Evolutionary conservation across 2,888 invertebrate genomes (phyloP), one percentile per base, ranked within the genome.

Genomic region (Melanchra persicariae): DNA sequence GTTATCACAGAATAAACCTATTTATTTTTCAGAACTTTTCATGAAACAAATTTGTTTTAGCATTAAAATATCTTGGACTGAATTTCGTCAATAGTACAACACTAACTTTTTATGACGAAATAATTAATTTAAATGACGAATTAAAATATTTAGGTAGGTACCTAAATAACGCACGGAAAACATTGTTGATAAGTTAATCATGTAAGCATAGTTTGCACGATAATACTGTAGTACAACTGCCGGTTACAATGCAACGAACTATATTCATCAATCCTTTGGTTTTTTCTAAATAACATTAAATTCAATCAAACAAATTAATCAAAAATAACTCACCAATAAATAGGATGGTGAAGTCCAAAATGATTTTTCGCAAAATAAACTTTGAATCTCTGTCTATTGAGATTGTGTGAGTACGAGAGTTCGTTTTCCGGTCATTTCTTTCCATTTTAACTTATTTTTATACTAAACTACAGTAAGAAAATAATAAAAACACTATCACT

Each of bases 311-410:
- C 6, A 49, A 64, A 67, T 34, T 55, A 64, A 55, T 69, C 49
- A 57, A 51, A 72, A 70, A 30, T 58, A 82, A 97, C 97, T 97
- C 94, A 98, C 98, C 97, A 90, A 97, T 96, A 88, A 97, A 96
- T 74, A 98, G 89, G 86, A 98, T 97, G 74, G 96, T 87, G 87
- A 97, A 95, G 95, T 98, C 98, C 90, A 97, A 92, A 82, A 97
- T 89, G 84, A 98, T 96, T 95, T 97, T 97, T 88, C 96, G 96
- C 87, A 97, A 90, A 87, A 97, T 94, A 85, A 94, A 93, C 90
- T 93, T 96, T 55, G 96, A 95, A 84, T 97, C 96, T 87, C 96
- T 95, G 88, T 97, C 97, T 93, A 96, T 96, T 60, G 93, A 93
- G 76, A 93, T 90, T 26, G 93, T 91, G 85, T 93, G 93, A 66